Evolutionary conservation across 2,797 vertebrate species (phyloP), one percentile per base, ranked within the genome.

Genomic region (Urosaurus nigricauda): DNA sequence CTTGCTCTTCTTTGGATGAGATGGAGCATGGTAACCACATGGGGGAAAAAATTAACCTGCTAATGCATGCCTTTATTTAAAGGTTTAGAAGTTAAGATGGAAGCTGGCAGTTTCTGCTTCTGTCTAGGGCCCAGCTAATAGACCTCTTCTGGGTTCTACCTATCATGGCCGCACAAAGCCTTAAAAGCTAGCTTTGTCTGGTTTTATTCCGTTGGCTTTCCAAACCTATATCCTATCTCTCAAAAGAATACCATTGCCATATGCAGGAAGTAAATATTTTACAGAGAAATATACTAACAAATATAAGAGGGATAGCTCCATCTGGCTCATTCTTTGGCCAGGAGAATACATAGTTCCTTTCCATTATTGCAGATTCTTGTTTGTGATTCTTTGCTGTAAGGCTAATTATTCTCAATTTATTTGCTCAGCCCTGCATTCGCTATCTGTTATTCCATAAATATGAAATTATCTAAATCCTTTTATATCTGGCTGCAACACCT

Each of bases 331-430:
- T 65, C 68, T 94, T 93, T 86, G 9, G 21, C 90, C 56, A 84
- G 17, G 26, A 4, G 93, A 85, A 26, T 51, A 88, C 47, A 40
- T 86, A 94, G 83, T 65, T 85, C 90, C 88, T 93, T 88, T 24
- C 94, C 91, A 90, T 93, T 91, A 94, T 89, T 93, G 93, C 35
- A 93, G 87, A 89, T 88, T 85, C 92, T 60, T 80, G 84, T 71
- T 94, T 95, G 94, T 96, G 92, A 94, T 95, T 90, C 84, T 93
- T 78, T 75, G 53, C 0, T 21, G 70, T 84, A 91, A 92, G 80
- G 74, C 95, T 97, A 95, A 97, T 97, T 97, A 96, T 94, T 96
- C 91, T 95, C 94, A 95, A 95, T 96, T 97, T 96, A 97, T 96
- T 94, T 96, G 90, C 92, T 87, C 68, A 95, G 92, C 83, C 90